Base-by-base conservation (phyloP, 2,888 invertebrate genomes). In the Oscheius sp. region DNA sequence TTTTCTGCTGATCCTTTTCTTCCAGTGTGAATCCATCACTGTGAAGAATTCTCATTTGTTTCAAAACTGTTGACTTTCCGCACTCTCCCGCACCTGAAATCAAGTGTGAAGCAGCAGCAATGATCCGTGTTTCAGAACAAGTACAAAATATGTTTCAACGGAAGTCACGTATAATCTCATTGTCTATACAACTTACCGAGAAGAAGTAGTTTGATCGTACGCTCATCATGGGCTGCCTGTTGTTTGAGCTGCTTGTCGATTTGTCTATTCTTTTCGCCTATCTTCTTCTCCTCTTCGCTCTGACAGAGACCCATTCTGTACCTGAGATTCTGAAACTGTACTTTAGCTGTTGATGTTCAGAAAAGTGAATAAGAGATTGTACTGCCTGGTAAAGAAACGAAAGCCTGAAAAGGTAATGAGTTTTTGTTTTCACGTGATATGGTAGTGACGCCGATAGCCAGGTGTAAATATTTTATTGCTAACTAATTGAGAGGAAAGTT, bases 11-110 rank as follows among this genome's bases (percentile, higher is more conserved):
- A 35, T 74, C 70, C 48, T 81, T 47, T 33, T 84, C 84, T 1
- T 79, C 85, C 13, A 77, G 78, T 1, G 83, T 78, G 77, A 83
- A 88, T 4, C 77, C 79, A 65, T 86, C 85, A 59, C 79, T 79
- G 70, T 88, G 87, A 2, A 88, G 77, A 33, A 87, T 84, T 73
- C 87, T 73, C 88, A 88, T 88, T 50, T 88, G 88, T 70, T 88
- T 88, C 58, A 88, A 76, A 2, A 88, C 81, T 35, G 88, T 88
- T 55, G 83, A 83, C 73, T 88, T 88, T 60, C 87, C 86, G 53
- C 85, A 85, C 79, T 87, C 87, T 76, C 87, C 87, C 68, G 86
- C 86, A 4, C 87, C 87, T 86, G 63, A 65, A 84, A 48, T 48
- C 13, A 11, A 42, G 42, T 42, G 42, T 42, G 42, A 42, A 21